Base-by-base conservation (phyloP, 2,888 invertebrate species). In the Ectropis crepuscularia region DNA sequence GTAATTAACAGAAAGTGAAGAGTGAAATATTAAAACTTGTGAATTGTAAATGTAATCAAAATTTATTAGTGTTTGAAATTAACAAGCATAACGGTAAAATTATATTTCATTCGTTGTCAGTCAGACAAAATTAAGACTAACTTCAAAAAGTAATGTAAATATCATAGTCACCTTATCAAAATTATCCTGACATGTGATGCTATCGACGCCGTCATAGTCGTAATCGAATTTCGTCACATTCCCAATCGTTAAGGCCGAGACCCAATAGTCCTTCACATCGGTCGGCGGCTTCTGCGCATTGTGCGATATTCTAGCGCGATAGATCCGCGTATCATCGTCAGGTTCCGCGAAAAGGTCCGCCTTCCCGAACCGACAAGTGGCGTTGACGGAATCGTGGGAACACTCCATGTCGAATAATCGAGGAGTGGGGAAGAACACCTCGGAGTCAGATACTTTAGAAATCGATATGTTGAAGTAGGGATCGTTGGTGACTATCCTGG, bases 371-470 rank as follows among this genome's bases (percentile, higher is more conserved):
- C 74, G 53, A 87, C 93, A 83, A 76, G 88, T 74, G 61, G 87
- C 72, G 87, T 90, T 88, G 0, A 80, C 82, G 0, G 89, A 78
- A 50, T 83, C 83, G 55, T 88, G 74, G 11, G 71, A 75, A 76
- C 92, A 82, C 71, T 86, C 78, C 72, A 90, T 74, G 77, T 88
- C 70, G 81, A 91, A 95, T 11, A 95, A 78, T 36, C 90, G 89
- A 6, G 93, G 90, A 0, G 95, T 91, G 2, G 96, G 96, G 74
- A 96, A 96, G 82, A 94, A 96, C 67, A 94, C 88, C 60, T 88
- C 82, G 45, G 83, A 86, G 41, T 90, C 89, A 0, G 94, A 93
- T 6, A 95, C 76, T 78, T 90, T 94, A 10, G 95, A 89, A 47
- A 95, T 88, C 0, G 94, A 92, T 0, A 93, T 94, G 62, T 92